Percentiles rank a stretch among this genome's conserved stretches.
phyloP scores from a whole-genome alignment of 2,113 vertebrate genomes.

The Calyptomena viridis region DNA sequence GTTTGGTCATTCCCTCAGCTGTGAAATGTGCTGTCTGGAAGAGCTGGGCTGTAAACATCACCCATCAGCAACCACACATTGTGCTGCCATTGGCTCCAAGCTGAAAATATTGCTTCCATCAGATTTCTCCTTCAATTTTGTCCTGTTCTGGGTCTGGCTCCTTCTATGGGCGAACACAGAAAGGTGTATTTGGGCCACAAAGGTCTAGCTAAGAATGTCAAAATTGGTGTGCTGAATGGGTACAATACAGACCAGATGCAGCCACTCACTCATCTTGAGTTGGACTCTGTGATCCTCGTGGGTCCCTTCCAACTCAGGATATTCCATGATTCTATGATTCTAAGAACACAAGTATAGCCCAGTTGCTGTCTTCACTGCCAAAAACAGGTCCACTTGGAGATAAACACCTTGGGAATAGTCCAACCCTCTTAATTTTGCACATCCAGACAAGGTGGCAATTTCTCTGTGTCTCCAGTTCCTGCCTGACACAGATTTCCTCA shows the following conservation, averaged over 20 bases:
- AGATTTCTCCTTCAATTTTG: not conserved
- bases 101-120: not conserved
- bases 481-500: not conserved
- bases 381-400: not conserved
- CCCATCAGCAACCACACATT: not conserved
- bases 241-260: not conserved
- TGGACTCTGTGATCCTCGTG: not conserved
- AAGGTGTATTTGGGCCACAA: not conserved
- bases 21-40: not conserved
- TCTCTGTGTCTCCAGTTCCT: not conserved
- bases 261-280: accelerated
- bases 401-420: not conserved
- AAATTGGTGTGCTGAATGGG: not conserved
- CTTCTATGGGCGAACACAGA: not conserved
- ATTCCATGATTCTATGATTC: accelerated
- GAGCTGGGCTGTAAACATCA: not conserved
- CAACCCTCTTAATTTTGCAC: not conserved
- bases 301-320: not conserved
- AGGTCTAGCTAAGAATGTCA: not conserved
- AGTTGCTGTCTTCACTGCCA: not conserved
- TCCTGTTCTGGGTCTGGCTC: not conserved
- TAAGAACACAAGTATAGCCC: accelerated
- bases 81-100: not conserved
- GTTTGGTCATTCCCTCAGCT: not conserved
- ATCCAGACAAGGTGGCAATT: not conserved